Evolutionary conservation across 1,140 invertebrate species (phyloP), one percentile per base, ranked within the genome.

Genomic region (Zaprionus tsacasi): DNA sequence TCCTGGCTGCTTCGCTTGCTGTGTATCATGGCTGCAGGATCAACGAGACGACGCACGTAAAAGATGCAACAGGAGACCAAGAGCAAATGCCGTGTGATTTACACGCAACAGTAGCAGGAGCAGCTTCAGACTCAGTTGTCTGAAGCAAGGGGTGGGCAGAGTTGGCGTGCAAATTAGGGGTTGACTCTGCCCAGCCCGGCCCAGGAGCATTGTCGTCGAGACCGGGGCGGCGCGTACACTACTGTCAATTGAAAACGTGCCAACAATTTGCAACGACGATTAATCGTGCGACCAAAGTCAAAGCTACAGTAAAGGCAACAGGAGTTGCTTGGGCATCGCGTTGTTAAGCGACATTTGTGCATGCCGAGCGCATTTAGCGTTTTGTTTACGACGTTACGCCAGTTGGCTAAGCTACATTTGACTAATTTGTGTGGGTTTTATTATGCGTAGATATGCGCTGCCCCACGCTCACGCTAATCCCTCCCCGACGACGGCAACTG

Each of bases 251-350:
- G 90, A 91, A 91, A 91, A 91, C 90, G 90, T 91, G 90, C 90
- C 90, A 91, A 91, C 90, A 91, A 91, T 91, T 91, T 91, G 90
- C 90, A 91, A 91, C 82, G 90, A 91, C 90, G 86, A 91, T 91
- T 91, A 91, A 91, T 91, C 85, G 90, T 91, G 78, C 78, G 71
- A 89, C 70, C 73, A 88, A 76, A 70, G 78, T 71, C 79, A 67
- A 60, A 75, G 83, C 66, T 76, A 50, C 67, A 50, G 10, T 50
- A 4, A 15, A 2, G 17, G 17, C 21, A 17, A 15, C 15, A 11
- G 45, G n/a, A 50, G 45, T n/a, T 10, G 17, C 10, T 17, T 8
- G 11, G 35, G 17, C 38, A 35, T 52, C 10, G 45, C 35, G 50
- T 15, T 15, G 63, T 36, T 48, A 27, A 54, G 68, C 50, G 76